These are phyloP conservation scores for Amphipoea lucens DNA, from an alignment of 2,888 invertebrate genomes.

Conservation along the genomic window DNA sequence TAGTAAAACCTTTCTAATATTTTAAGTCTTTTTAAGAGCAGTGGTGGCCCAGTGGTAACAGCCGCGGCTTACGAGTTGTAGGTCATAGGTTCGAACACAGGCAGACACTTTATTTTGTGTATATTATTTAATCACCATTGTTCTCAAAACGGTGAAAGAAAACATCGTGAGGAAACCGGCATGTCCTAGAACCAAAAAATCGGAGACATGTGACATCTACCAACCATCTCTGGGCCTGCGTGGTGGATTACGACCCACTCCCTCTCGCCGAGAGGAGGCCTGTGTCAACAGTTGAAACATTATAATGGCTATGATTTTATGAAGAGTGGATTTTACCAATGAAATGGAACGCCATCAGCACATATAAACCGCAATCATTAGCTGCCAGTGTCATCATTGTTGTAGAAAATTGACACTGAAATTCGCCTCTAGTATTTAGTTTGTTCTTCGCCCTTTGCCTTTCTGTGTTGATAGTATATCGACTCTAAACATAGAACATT, in stretches of 20 bases:
- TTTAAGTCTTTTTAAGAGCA: background rate
- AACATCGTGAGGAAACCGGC: too few relatives aligned
- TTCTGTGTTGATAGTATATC: background rate
- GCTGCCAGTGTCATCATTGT: background rate
- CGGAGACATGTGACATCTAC: too few relatives aligned
- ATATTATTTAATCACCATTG: background rate
- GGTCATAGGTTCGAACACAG: too few relatives aligned
- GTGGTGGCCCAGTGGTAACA: background rate
- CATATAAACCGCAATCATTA: background rate
- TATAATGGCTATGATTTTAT: background rate
- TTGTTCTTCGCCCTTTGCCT: background rate
- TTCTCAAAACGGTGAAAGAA: background rate
- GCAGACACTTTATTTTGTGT: too few relatives aligned
- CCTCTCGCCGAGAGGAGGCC: background rate
- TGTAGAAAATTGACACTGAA: background rate
- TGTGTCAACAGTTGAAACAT: background rate
- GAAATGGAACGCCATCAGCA: background rate
- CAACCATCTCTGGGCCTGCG: background rate
- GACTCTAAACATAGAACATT: background rate
- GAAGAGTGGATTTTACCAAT: background rate
- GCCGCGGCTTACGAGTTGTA: background rate
- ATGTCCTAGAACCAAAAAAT: too few relatives aligned
- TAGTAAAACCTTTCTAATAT: constrained; percentile 37
- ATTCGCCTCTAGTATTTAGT: background rate
- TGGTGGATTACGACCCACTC: background rate